phyloP scores from a whole-genome alignment of 2,113 vertebrate genomes.

The Colistium nudipinnis region DNA sequence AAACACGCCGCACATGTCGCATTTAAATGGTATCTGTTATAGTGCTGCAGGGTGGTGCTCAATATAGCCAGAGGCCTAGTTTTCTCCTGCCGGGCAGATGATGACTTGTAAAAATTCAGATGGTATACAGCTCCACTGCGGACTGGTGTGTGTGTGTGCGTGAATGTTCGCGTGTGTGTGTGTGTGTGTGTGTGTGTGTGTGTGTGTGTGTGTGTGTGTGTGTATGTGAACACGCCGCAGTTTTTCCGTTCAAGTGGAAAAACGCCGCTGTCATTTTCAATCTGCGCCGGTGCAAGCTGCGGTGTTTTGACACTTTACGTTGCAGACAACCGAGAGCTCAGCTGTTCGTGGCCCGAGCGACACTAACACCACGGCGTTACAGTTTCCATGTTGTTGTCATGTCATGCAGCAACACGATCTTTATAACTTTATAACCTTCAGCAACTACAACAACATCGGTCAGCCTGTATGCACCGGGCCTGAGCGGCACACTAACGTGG shows the following conservation, averaged over 20 bases:
- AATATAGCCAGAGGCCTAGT: conserved; percentile 81
- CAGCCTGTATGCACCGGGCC: not conserved
- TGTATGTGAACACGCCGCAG: conserved; percentile 50
- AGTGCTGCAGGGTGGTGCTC: conserved; percentile 70
- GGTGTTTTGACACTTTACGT: conserved; percentile 51
- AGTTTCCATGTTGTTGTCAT: conserved; percentile 59
- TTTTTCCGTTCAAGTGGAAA: conserved; percentile 21
- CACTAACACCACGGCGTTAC: too few species aligned
- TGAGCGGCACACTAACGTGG: too few species aligned
- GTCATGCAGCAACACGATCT: conserved; percentile 34
- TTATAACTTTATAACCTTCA: conserved; percentile 9
- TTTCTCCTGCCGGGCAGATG: conserved; percentile 73
- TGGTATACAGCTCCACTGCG: conserved; percentile 57
- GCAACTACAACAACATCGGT: not conserved
- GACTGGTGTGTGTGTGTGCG: conserved; percentile 28
- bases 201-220: conserved; percentile 4
- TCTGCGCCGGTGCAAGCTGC: conserved; percentile 29
- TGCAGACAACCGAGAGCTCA: conserved; percentile 47
- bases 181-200: not conserved
- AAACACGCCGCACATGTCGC: conserved; percentile 64
- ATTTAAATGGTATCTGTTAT: conserved; percentile 70
- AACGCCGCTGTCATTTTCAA: conserved; percentile 58
- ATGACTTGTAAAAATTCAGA: conserved; percentile 81
- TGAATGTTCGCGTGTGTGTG: not conserved
- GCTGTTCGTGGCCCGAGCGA: conserved; percentile 53